Evolutionary conservation across 2,113 vertebrate genomes (phyloP).

Genomic region (Callopanchax toddi): DNA sequence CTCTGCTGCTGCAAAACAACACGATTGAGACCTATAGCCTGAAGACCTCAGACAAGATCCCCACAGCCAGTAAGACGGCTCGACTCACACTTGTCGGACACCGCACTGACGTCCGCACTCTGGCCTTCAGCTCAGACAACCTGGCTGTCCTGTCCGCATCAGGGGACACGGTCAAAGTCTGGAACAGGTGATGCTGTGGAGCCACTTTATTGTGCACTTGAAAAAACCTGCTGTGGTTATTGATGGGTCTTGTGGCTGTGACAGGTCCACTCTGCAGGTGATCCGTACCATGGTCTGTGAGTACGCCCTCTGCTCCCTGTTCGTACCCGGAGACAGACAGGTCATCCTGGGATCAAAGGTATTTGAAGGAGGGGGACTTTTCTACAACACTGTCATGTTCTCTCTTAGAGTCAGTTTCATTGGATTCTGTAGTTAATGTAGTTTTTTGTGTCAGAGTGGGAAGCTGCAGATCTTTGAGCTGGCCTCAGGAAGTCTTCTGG

Average conservation of each 20-base stretch:
- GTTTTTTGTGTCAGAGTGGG: slow-evolving; percentile 80
- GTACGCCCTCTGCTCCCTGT: slow-evolving; percentile 92
- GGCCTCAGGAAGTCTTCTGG: slow-evolving; percentile 88
- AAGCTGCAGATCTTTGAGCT: slow-evolving; percentile 95
- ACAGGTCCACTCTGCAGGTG: slow-evolving; percentile 92
- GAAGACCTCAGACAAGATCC: slow-evolving; percentile 61
- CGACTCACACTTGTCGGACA: slow-evolving; percentile 89
- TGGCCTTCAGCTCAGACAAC: slow-evolving; percentile 97
- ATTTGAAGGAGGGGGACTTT: background rate
- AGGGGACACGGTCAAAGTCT: slow-evolving; percentile 92
- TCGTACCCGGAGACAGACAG: slow-evolving; percentile 95
- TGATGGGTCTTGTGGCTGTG: background rate
- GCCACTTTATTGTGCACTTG: background rate
- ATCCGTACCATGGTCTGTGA: slow-evolving; percentile 94
- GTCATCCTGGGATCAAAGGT: slow-evolving; percentile 95
- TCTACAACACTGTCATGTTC: too few relatives aligned
- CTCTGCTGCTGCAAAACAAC: slow-evolving; percentile 93
- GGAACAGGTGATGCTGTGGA: slow-evolving; percentile 91
- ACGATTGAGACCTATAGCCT: slow-evolving; percentile 85
- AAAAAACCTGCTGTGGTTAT: slow-evolving; percentile 8
- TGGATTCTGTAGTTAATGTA: background rate
- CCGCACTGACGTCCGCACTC: slow-evolving; percentile 89
- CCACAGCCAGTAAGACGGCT: slow-evolving; percentile 77
- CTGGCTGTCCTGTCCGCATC: slow-evolving; percentile 93
- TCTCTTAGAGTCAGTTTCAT: background rate